A percentile compares a stretch with the other conserved stretches of the same genome.
Evolutionary conservation across 2,113 vertebrate species (phyloP).

Genomic region (Tupaia chinensis): DNA sequence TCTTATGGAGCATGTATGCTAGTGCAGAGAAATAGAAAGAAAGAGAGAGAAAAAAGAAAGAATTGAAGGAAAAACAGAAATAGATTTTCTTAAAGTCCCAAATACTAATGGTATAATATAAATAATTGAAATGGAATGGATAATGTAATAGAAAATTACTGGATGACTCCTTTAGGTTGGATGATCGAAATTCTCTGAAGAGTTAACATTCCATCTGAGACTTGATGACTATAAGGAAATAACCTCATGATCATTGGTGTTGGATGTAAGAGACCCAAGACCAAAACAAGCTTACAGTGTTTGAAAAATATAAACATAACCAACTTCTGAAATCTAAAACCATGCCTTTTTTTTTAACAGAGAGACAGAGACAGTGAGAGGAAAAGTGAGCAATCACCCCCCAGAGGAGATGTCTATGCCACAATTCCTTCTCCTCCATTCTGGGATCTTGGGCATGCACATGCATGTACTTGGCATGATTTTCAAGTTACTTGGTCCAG

Average conservation of each 20-base stretch:
- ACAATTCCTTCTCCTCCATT: no score
- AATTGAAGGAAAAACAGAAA: not conserved
- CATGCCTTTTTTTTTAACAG: no score
- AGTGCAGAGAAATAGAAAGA: not conserved
- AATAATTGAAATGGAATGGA: not conserved
- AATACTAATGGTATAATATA: not conserved
- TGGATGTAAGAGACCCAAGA: constrained; percentile 22
- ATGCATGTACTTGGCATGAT: no score
- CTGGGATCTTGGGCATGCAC: no score
- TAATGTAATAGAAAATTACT: not conserved
- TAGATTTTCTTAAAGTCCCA: constrained; percentile 33
- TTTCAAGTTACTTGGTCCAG: no score
- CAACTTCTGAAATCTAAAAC: constrained; percentile 32
- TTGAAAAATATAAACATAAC: not conserved
- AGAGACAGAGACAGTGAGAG: no score
- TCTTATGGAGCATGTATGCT: not conserved
- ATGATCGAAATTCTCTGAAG: not conserved
- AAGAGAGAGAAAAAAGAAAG: no score
- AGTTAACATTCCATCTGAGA: not conserved
- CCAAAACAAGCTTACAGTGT: not conserved
- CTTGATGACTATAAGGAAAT: constrained; percentile 22
- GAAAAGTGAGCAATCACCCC: no score
- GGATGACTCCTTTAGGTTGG: not conserved
- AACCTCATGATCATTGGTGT: not conserved
- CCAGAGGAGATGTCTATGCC: no score